phyloP scores from a whole-genome alignment of 2,113 vertebrate genomes.

The Steatornis caripensis region DNA sequence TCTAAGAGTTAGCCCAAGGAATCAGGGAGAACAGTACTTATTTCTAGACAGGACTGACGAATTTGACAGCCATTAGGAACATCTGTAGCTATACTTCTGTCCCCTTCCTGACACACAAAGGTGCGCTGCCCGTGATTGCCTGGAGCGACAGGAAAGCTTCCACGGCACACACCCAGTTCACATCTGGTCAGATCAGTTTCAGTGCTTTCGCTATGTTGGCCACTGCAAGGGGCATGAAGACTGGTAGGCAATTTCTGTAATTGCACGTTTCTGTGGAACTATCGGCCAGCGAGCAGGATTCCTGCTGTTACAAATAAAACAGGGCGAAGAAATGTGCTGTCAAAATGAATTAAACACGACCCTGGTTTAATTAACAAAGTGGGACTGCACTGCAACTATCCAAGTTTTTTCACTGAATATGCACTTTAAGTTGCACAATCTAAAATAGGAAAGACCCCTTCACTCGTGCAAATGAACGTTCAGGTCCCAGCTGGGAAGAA shows the following conservation, averaged over 20 bases:
- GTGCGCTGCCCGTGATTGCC: background rate
- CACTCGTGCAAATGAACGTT: background rate
- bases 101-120: background rate
- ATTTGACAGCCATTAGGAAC: slow-evolving; percentile 1
- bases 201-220: background rate
- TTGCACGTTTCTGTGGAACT: background rate
- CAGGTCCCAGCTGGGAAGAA: background rate
- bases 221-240: background rate
- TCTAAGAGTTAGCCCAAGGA: background rate
- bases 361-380: slow-evolving; percentile 47
- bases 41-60: background rate
- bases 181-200: background rate
- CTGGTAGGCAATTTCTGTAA: slow-evolving; percentile 38
- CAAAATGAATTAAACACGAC: slow-evolving; percentile 26
- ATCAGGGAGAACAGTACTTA: background rate
- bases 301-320: background rate
- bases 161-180: background rate
- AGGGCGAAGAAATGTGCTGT: background rate
- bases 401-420: background rate
- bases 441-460: background rate
- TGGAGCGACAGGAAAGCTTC: background rate
- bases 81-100: background rate
- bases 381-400: background rate
- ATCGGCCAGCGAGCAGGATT: background rate
- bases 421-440: background rate